These are phyloP conservation scores for Thysanoteuthis rhombus DNA, from an alignment of 2,888 invertebrate genomes.

Conservation along the genomic window DNA sequence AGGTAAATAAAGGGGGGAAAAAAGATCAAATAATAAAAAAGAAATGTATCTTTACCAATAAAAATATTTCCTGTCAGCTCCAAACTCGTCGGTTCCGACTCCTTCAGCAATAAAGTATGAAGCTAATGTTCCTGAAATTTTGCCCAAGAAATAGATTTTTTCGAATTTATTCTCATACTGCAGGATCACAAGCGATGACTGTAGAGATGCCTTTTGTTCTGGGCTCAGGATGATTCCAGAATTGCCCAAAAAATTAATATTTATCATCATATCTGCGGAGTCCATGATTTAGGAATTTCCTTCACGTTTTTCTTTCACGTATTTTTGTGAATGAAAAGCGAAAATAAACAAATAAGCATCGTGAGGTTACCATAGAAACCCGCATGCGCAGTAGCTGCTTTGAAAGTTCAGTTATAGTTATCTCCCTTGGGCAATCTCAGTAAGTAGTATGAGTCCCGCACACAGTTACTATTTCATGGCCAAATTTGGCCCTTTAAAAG, in stretches of 20 bases:
- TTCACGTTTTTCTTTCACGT: no score
- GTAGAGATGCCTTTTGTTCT: slow-evolving; percentile 77
- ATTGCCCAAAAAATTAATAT: slow-evolving; percentile 72
- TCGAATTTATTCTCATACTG: slow-evolving; percentile 87
- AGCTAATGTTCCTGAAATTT: slow-evolving; percentile 75
- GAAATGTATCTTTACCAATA: slow-evolving; percentile 74
- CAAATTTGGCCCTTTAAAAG: no score
- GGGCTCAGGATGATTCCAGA: slow-evolving; percentile 79
- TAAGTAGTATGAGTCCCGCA: no score
- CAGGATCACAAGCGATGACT: slow-evolving; percentile 81
- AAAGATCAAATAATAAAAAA: neutral
- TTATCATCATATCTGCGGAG: slow-evolving; percentile 70
- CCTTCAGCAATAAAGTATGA: slow-evolving; percentile 85
- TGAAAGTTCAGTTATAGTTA: neutral
- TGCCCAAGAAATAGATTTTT: slow-evolving; percentile 87
- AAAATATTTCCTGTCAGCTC: slow-evolving; percentile 78
- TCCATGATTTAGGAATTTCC: slow-evolving; percentile 70
- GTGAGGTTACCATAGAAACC: neutral
- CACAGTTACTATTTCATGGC: no score
- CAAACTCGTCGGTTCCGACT: slow-evolving; percentile 78
- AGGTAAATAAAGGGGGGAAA: slow-evolving; percentile 45
- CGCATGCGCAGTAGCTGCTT: neutral
- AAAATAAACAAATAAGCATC: neutral
- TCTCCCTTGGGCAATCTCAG: no score
- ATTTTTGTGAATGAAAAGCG: neutral